Conservation (phyloP, 2,113 vertebrate species). For the Cyprinus carpio region DNA sequence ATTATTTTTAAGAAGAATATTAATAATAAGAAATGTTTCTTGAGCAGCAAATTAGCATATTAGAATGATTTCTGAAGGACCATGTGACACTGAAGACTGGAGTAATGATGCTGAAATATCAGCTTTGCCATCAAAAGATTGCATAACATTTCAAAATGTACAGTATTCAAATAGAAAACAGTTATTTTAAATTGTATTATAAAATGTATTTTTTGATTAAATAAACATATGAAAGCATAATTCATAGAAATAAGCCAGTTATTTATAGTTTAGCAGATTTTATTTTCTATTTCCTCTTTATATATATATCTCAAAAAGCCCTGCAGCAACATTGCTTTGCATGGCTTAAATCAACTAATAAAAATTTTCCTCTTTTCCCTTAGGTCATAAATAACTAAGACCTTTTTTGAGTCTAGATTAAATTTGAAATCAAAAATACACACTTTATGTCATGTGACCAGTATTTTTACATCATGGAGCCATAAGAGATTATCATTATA, state of each 20-base stretch:
- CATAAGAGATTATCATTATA: neutral
- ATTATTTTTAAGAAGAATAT: too few species aligned
- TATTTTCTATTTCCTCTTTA: neutral
- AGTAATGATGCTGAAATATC: neutral
- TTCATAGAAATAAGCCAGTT: too few species aligned
- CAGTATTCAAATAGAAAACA: neutral
- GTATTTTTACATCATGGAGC: neutral
- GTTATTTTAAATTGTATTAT: neutral
- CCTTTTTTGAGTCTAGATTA: neutral
- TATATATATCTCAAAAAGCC: neutral
- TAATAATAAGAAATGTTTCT: neutral
- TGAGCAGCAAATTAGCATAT: neutral
- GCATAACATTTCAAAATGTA: neutral
- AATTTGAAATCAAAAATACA: neutral
- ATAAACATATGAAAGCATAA: too few species aligned
- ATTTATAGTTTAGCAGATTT: neutral
- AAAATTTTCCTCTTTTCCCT: neutral
- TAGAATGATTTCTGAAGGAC: too few species aligned
- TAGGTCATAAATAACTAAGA: neutral
- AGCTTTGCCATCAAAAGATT: neutral
- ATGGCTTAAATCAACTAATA: neutral
- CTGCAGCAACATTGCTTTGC: neutral
- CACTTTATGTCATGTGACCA: neutral
- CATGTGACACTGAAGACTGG: neutral
- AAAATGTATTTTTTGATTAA: too few species aligned